Evolutionary conservation across 2,888 invertebrate genomes (phyloP), one percentile per base, ranked within the genome.

Genomic region (Xestia ashworthii): DNA sequence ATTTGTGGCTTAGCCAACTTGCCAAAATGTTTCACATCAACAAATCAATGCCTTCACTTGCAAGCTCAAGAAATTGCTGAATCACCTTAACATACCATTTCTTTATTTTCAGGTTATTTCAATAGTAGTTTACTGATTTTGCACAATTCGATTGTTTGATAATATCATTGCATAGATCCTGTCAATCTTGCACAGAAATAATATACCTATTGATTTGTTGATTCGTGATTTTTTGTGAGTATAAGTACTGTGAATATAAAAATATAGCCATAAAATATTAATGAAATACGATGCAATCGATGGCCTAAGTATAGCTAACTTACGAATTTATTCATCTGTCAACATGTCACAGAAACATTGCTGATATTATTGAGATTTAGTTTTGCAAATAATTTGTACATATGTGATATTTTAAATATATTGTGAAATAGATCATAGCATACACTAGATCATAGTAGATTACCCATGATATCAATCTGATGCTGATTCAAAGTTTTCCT

Each of bases 391-490:
- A 94, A 94, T 95, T 91, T 96, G 96, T 96, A 96, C 95, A 96
- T 96, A 96, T 96, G 96, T 96, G 96, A 96, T 96, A 96, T 96
- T 95, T 95, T 95, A 95, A 95, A 96, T 95, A 95, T 95, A 96
- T 94, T 93, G 92, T 95, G 93, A 92, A 94, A 94, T 96, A 95
- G 93, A 94, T 92, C 92, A 93, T 89, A 88, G 89, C 88, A 86
- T 82, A 88, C 87, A 91, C 91, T 94, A 93, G 95, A 92, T 93
- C 94, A 93, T 93, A 92, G 93, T 94, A 94, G 94, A 89, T 90
- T 93, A 92, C 92, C 92, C 91, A 92, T 91, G 89, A 87, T 92
- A 91, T 93, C 91, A 90, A 93, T 91, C 92, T 92, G 92, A 91
- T 91, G 87, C 90, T 89, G 90, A 88, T 90, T 91, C 86, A 86